Evolutionary conservation across 1,140 invertebrate genomes (phyloP), one percentile per base, ranked within the genome.

Genomic region (Eubasilissa regina): DNA sequence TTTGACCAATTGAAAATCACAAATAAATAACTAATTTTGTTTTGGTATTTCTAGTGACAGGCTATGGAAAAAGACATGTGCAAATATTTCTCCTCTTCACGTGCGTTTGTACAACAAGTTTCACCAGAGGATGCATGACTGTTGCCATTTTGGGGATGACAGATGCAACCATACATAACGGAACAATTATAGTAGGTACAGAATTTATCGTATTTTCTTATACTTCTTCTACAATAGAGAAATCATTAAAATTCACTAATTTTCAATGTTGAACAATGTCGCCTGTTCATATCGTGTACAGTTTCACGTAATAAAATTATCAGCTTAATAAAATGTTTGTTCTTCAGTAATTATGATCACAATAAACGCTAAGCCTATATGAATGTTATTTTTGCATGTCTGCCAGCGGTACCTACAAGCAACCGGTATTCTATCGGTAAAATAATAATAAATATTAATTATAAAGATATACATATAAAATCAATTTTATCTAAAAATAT

Each of bases 131-230:
- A 10, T 77, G 47, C 45, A 21, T 64, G 0, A 48, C 4, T 35
- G 75, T 77, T 17, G 62, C 60, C 55, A 51, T 77, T 10, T 51
- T 77, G 10, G 75, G 56, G 7, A 77, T 77, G 75, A 77, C 75
- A n/a, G 62, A 66, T 25, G 43, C 17, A 12, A 35, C 44, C n/a
- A 19, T 66, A 13, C 58, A 66, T 13, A 48, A 48, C 4, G 45
- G 19, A 12, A 66, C 64, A 21, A 35, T 77, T 6, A 58, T 19
- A 17, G 75, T 77, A 77, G 6, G 62, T 17, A 6, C n/a, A n/a
- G 13, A 3, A 43, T n/a, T 58, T 75, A 25, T 56, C 6, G 25
- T 35, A 1, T 35, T 6, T 15, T 35, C 21, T 56, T 25, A 17
- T n/a, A 35, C 45, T 35, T 25, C 10, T 56, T 21, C 25, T 35